Evolutionary conservation across 2,797 vertebrate species (phyloP).

Genomic region (Morelia viridis): DNA sequence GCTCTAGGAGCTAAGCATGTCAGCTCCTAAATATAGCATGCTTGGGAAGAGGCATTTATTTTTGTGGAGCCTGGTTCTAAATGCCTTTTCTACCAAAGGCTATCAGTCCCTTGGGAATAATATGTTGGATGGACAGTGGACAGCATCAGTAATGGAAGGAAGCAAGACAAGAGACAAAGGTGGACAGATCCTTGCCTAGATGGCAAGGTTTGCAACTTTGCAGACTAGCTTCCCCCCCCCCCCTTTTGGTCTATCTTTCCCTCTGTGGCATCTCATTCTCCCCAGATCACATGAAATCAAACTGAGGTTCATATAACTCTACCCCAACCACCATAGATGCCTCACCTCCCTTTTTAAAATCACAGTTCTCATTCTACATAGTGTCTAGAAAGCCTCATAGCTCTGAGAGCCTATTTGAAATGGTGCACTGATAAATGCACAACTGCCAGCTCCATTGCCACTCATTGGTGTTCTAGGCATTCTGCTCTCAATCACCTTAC

Average conservation of each 20-base stretch:
- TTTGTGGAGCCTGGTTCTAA: background rate
- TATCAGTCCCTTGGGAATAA: background rate
- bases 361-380: background rate
- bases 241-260: background rate
- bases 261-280: background rate
- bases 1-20: background rate
- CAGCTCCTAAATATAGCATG: background rate
- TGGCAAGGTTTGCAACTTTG: background rate
- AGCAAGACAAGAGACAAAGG: background rate
- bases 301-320: too few relatives aligned
- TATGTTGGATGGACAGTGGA: background rate
- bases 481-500: background rate
- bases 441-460: background rate
- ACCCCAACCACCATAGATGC: background rate
- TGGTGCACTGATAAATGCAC: background rate
- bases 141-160: background rate
- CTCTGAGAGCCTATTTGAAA: background rate
- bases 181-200: background rate
- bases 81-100: too few relatives aligned
- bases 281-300: background rate
- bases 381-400: background rate
- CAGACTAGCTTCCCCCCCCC: background rate
- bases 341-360: background rate
- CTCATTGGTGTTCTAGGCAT: background rate
- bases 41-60: background rate